phyloP scores from a whole-genome alignment of 2,797 vertebrate species.

The Momotus momota region DNA sequence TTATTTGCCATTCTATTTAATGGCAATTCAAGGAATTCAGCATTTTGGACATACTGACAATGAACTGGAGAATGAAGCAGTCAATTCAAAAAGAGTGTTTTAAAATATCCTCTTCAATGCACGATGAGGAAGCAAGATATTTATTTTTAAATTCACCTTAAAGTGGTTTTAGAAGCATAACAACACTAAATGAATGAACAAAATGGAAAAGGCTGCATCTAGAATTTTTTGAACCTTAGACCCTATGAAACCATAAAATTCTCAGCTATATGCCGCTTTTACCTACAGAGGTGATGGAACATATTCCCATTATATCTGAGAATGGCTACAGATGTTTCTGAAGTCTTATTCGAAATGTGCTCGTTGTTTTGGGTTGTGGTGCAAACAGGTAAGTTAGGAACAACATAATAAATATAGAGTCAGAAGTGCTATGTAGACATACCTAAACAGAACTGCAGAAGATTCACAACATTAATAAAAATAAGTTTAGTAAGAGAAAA shows the following conservation, averaged over 20 bases:
- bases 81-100: not conserved
- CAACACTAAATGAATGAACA: not conserved
- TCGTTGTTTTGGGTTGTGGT: not conserved
- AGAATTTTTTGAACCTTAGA: not conserved
- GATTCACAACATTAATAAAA: not conserved
- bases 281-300: not conserved
- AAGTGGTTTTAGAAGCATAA: not conserved
- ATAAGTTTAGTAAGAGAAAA: not conserved
- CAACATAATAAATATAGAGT: not conserved
- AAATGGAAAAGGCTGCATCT: not conserved
- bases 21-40: not conserved
- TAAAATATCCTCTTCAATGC: not conserved
- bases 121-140: not conserved
- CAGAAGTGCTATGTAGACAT: not conserved
- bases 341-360: not conserved
- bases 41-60: not conserved
- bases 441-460: not conserved
- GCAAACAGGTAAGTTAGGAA: not conserved
- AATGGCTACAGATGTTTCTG: not conserved
- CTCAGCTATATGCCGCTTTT: not conserved
- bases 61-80: not conserved
- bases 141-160: not conserved
- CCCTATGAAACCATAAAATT: rapidly evolving
- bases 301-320: not conserved
- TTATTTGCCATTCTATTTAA: not conserved